Base-by-base conservation (phyloP, 2,797 vertebrate genomes). In the Halcyon leucocephala region DNA sequence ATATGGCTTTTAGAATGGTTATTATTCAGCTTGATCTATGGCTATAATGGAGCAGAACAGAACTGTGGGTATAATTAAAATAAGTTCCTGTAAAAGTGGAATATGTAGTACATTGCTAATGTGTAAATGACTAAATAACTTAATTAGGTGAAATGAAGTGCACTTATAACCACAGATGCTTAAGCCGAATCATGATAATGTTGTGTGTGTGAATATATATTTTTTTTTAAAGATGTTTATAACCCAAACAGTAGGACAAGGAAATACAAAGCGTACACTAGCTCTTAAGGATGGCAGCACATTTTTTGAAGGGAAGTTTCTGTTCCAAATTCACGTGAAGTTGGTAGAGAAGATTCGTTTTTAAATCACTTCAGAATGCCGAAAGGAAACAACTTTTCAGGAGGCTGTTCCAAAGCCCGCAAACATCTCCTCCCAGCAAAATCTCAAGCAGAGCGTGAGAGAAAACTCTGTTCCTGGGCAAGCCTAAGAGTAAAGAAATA, bases 91-190 rank as follows among this genome's bases (percentile, higher is more conserved):
- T 89, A 97, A 97, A 97, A 97, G 97, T 94, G 97, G 97, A 97
- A 96, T 97, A 96, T 92, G 96, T 89, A 97, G 93, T 65, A 97
- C 80, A 10, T 83, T 76, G 91, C 96, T 98, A 98, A 98, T 98
- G 97, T 97, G 97, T 97, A 98, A 98, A 98, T 98, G 97, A 98
- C 98, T 98, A 96, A 98, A 97, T 97, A 98, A 98, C 96, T 96
- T 98, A 97, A 98, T 98, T 97, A 98, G 95, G 96, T 96, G 96
- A 97, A 97, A 98, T 98, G 97, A 98, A 98, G 97, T 97, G 97
- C 97, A 97, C 98, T 98, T 96, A 93, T 44, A 97, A 97, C 78
- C 95, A 69, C 96, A 97, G 97, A 97, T 94, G 97, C 97, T 98
- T 97, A 97, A 91, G 79, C 93, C 77, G 55, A 96, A 97, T 97